These are phyloP conservation scores for Diachasma alloeum DNA, from an alignment of 1,140 invertebrate species.

Conservation along the genomic window DNA sequence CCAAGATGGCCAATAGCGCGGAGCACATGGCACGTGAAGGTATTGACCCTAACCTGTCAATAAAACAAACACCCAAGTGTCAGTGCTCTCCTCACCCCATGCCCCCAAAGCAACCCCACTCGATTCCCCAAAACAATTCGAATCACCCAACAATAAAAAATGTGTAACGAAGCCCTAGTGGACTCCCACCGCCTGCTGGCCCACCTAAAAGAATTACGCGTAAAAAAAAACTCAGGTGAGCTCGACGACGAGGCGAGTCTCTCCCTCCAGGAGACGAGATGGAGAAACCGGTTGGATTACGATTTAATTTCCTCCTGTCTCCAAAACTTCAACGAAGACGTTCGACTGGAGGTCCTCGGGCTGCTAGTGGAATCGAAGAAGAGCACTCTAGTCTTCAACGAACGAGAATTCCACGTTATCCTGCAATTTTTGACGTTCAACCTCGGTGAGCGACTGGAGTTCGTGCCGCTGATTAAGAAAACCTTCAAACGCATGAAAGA, in stretches of 20 bases:
- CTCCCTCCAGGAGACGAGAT: constrained; percentile 34
- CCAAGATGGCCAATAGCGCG: too few species aligned
- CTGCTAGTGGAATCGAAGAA: constrained; percentile 80
- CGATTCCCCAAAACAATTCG: too few species aligned
- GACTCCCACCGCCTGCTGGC: neutral
- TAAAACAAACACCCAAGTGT: neutral
- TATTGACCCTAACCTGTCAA: neutral
- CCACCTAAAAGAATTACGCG: constrained; percentile 28
- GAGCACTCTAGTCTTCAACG: constrained; percentile 72
- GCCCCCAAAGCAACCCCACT: too few species aligned
- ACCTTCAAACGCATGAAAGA: constrained; percentile 53
- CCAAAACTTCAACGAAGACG: constrained; percentile 57
- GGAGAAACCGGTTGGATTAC: constrained; percentile 55
- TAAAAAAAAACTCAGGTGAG: constrained; percentile 41
- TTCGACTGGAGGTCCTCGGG: constrained; percentile 66
- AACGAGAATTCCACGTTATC: constrained; percentile 74
- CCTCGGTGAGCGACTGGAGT: constrained; percentile 74
- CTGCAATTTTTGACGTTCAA: constrained; percentile 75
- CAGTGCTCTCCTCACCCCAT: neutral
- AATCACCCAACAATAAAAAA: neutral
- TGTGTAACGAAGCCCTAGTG: neutral
- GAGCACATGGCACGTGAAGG: neutral
- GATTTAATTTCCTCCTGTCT: constrained; percentile 54
- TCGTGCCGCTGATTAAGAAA: constrained; percentile 72
- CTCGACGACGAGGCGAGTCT: constrained; percentile 33